Evolutionary conservation across 2,888 invertebrate genomes (phyloP), one percentile per base, ranked within the genome.

Genomic region (Scaptomyza caliginosa): DNA sequence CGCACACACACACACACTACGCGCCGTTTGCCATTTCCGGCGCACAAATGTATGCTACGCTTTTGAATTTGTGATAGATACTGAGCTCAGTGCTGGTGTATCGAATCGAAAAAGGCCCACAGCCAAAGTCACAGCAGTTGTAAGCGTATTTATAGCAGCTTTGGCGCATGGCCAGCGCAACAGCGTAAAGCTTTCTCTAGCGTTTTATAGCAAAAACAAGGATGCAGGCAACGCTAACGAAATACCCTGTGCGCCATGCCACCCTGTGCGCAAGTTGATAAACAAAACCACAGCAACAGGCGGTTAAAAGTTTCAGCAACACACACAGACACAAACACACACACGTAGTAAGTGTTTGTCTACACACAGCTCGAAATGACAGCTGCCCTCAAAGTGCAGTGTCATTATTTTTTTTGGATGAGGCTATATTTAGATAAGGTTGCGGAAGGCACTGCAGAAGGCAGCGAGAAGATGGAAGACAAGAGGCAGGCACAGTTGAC

Each of bases 21-120:
- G 67, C 68, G 76, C 63, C 62, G 68, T 64, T 65, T 24, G 65
- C 63, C 79, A 79, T 79, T 70, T 74, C 63, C 64, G 62, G 63
- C 70, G 70, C 67, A 54, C 49, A 70, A 74, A 75, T 73, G 69
- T 73, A 73, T 81, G 84, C 72, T 72, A 70, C 65, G 65, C 74
- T 79, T 63, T 72, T 60, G 70, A 68, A 69, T 58, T 71, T 77
- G 70, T 75, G 77, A 76, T 77, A 81, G 84, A 84, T 82, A 82
- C 81, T 84, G 71, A 62, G 36, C 62, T 56, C n/a, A n/a, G n/a
- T 32, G 19, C 62, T 56, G 52, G 58, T 52, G 30, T 46, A 50
- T 38, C 42, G 30, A 49, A 50, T 38, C 42, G 26, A 38, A 67
- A 51, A 67, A 48, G 54, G 54, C 58, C 58, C 59, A 48, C 42